Evolutionary conservation across 2,113 vertebrate genomes (phyloP), one percentile per base, ranked within the genome.

Genomic region (Thalassarche chlororhynchos): DNA sequence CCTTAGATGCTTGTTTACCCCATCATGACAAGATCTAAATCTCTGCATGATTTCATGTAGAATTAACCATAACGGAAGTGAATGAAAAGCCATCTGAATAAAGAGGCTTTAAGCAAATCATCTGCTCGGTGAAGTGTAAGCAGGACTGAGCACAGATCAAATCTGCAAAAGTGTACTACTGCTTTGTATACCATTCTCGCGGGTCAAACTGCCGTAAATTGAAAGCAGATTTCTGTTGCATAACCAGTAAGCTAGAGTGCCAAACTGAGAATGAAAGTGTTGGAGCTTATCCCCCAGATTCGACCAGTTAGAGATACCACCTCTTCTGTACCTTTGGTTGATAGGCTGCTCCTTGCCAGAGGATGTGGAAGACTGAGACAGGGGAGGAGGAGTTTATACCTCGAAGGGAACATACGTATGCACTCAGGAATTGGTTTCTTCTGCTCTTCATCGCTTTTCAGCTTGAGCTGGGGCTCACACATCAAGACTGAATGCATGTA

Each of bases 191-290:
- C 55, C 36, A 10, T 95, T 93, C 80, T 90, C 12, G 7, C 36
- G 89, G 80, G 64, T 92, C 80, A 81, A 70, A 51, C 24, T 74
- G 71, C 86, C 68, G 84, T 93, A 96, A 97, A 96, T 94, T 96
- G 91, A 91, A 96, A 95, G 64, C 95, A 95, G 93, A 89, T 94
- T 91, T 91, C 76, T 58, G 51, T 94, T 96, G 84, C 1, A 1
- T 95, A 92, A 95, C 60, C 40, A 51, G 58, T 34, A 40, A 61
- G 52, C 75, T 83, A 25, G 52, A 52, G 57, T 74, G 66, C 92
- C 92, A 93, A 77, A 84, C 71, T 64, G 81, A 87, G 58, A 91
- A 68, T 40, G 66, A 58, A 94, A 92, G 83, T 68, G 40, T 58
- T 81, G 49, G 31, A 74, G 64, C n/a, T 60, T 68, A 38, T 42